Base-by-base conservation (phyloP, 2,888 invertebrate genomes). In the Pelosia muscerda region DNA sequence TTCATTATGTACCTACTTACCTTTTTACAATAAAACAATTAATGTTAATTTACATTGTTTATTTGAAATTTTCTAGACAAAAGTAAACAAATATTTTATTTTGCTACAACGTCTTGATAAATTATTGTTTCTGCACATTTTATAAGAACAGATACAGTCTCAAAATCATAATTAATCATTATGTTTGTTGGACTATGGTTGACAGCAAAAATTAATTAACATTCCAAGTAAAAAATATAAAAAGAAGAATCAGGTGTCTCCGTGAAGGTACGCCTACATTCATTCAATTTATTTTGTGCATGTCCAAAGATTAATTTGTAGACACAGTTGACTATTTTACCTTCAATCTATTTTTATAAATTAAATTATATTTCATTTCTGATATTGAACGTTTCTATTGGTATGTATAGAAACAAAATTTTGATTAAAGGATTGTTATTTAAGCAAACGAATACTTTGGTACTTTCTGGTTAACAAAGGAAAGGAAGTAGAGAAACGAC, bases 151-250 rank as follows among this genome's bases (percentile, higher is more conserved):
- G 78, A 79, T 78, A 79, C 79, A 78, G 63, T 76, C 80, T 86
- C 75, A 86, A 88, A 86, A 86, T 86, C 81, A 86, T 86, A 86
- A 93, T 93, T 92, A 92, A 94, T 94, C 93, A 92, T 90, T 88
- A 88, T 85, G 88, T 90, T 91, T 92, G 91, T 93, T 91, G 91
- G 88, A 87, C 85, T 86, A 86, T 89, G 87, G 91, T 91, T 92
- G 93, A 94, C 94, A 94, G 90, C 86, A 86, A 91, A 93, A 93
- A 93, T 93, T 94, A 94, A 94, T 94, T 94, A 94, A 94, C 88
- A 93, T 94, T 93, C 94, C 92, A 77, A 86, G 85, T 90, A 88
- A 92, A 92, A 92, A 91, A 88, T 77, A 87, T 77, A 89, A 90
- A 88, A 92, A 92, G 85, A 84, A 82, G 86, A 89, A 91, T 92